These are phyloP conservation scores for Papilio elwesi DNA, from an alignment of 2,888 invertebrate species.

Conservation along the genomic window DNA sequence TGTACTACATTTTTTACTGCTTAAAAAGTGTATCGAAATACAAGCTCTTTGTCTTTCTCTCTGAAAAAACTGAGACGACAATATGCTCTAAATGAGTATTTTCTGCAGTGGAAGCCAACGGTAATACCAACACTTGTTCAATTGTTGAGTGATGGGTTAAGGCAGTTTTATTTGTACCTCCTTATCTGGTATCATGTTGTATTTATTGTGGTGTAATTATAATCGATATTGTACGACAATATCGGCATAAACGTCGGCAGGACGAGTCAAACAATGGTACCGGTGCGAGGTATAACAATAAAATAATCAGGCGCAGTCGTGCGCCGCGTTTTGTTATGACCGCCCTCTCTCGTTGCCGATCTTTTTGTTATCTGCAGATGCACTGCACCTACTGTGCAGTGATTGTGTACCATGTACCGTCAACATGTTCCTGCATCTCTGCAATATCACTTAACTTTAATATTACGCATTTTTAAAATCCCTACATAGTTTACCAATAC, in stretches of 20 bases:
- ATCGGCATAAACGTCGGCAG: slow-evolving; percentile 27
- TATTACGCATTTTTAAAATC: no score
- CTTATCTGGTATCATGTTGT: background rate
- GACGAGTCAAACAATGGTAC: slow-evolving; percentile 48
- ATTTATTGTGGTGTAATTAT: slow-evolving; percentile 11
- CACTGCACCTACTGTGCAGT: slow-evolving; percentile 64
- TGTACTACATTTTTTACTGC: no score
- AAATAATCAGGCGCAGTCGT: slow-evolving; percentile 69
- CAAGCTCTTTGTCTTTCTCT: no score
- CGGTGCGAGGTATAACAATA: slow-evolving; percentile 54
- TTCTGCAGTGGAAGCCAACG: no score
- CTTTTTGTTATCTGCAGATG: slow-evolving; percentile 70
- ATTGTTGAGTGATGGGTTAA: background rate
- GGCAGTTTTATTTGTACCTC: background rate
- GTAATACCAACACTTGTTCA: no score
- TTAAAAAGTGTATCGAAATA: no score
- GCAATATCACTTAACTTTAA: background rate
- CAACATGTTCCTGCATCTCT: slow-evolving; percentile 45
- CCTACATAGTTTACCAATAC: no score
- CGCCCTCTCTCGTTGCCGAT: slow-evolving; percentile 62
- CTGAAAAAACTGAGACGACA: no score
- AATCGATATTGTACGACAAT: slow-evolving; percentile 28
- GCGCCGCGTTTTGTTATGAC: slow-evolving; percentile 62
- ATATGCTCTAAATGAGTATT: no score
- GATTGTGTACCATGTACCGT: slow-evolving; percentile 59